Conservation (phyloP, 2,888 invertebrate genomes). For the Cyaniris semiargus region DNA sequence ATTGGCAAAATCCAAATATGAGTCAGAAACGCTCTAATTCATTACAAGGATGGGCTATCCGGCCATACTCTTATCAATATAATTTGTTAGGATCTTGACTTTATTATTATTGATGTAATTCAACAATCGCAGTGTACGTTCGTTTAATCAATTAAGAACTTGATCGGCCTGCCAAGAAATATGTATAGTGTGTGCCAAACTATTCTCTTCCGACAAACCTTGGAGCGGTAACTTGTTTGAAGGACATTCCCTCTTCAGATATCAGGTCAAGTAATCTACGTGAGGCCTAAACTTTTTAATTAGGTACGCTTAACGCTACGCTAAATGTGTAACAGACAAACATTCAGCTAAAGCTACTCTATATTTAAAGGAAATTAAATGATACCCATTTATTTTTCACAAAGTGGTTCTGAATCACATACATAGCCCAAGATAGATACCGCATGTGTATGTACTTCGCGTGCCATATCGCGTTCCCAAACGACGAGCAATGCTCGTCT, state of each 20-base stretch:
- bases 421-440: no score
- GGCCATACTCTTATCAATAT: constrained; percentile 18
- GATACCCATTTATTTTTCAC: background rate
- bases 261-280: constrained; percentile 32
- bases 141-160: constrained; percentile 43
- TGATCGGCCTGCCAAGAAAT: constrained; percentile 41
- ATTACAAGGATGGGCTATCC: constrained; percentile 5
- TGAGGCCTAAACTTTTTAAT: constrained; percentile 20
- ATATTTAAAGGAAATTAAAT: background rate
- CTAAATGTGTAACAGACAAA: background rate
- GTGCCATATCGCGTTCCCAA: no score
- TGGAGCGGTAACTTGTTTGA: constrained; percentile 39
- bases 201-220: constrained; percentile 44
- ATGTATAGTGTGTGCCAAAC: constrained; percentile 41
- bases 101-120: constrained; percentile 29
- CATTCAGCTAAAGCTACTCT: background rate
- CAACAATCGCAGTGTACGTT: constrained; percentile 37
- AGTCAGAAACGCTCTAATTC: constrained; percentile 8
- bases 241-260: constrained; percentile 38
- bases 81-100: constrained; percentile 28
- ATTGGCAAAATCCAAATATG: background rate
- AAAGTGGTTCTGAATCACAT: background rate
- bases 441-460: no score
- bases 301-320: constrained; percentile 2
- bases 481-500: no score